Conservation (phyloP, 2,888 invertebrate species). For the Baccha elongata region DNA sequence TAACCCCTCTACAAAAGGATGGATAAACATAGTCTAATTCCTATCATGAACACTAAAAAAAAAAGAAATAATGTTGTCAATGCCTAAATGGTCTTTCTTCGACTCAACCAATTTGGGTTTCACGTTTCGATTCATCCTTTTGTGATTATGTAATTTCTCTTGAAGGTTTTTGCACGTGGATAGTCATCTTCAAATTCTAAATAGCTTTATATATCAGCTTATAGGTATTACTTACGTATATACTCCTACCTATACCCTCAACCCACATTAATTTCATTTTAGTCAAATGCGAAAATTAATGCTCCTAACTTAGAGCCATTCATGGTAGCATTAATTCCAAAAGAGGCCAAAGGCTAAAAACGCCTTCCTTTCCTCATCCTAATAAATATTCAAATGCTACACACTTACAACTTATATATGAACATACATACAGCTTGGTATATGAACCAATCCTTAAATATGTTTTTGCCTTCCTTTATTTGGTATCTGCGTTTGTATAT, state of each 20-base stretch:
- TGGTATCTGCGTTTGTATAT: not conserved
- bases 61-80: constrained; percentile 13
- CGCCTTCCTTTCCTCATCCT: constrained; percentile 48
- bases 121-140: constrained; percentile 54
- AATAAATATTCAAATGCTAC: constrained; percentile 68
- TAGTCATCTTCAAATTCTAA: constrained; percentile 10
- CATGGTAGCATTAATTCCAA: constrained; percentile 53
- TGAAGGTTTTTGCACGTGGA: constrained; percentile 37
- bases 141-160: constrained; percentile 60
- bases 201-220: not conserved
- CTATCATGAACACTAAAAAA: not conserved
- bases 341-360: constrained; percentile 56
- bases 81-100: constrained; percentile 16
- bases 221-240: not conserved
- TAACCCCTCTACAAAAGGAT: not conserved
- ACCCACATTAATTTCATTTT: constrained; percentile 60
- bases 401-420: constrained; percentile 13
- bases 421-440: not conserved
- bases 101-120: constrained; percentile 49
- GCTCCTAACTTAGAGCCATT: constrained; percentile 47
- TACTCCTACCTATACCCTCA: not conserved
- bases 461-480: constrained; percentile 8
- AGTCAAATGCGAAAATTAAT: constrained; percentile 63
- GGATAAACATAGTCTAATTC: not conserved
- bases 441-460: constrained; percentile 35